Conservation (phyloP, 2,797 vertebrate genomes). For the Simalia tracyae region DNA sequence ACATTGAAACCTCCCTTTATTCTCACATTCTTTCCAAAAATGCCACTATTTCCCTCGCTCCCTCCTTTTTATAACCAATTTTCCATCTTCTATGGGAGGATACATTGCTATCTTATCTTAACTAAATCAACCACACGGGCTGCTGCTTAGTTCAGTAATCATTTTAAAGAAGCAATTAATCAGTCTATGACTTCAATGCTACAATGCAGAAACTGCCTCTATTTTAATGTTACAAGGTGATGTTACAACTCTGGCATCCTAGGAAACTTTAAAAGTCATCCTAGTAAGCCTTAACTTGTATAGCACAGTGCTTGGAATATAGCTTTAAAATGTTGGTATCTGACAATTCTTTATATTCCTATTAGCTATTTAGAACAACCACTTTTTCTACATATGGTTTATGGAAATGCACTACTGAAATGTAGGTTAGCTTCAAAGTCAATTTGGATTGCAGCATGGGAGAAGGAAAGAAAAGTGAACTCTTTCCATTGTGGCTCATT, state of each 20-base stretch:
- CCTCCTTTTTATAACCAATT: constrained; percentile 44
- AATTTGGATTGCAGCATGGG: too few species aligned
- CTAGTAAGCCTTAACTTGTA: not conserved
- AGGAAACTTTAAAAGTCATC: not conserved
- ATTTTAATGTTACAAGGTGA: not conserved
- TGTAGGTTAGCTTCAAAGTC: not conserved
- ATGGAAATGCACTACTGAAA: not conserved
- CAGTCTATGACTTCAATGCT: too few species aligned
- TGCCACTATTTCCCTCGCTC: not conserved
- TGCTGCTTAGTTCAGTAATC: not conserved
- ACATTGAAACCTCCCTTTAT: not conserved
- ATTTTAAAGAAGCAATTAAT: not conserved
- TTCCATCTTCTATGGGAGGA: constrained; percentile 1
- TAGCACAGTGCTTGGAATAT: not conserved
- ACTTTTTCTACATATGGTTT: not conserved
- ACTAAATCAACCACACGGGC: not conserved
- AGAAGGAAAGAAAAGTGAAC: not conserved
- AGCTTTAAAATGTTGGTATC: not conserved
- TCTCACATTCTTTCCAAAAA: not conserved
- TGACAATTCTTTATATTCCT: not conserved
- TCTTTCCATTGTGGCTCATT: constrained; percentile 11
- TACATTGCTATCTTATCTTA: not conserved
- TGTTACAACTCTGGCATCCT: not conserved
- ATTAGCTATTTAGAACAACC: not conserved
- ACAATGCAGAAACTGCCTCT: not conserved